Conservation (phyloP, 1,140 invertebrate species). For the Drosophila sproati region DNA sequence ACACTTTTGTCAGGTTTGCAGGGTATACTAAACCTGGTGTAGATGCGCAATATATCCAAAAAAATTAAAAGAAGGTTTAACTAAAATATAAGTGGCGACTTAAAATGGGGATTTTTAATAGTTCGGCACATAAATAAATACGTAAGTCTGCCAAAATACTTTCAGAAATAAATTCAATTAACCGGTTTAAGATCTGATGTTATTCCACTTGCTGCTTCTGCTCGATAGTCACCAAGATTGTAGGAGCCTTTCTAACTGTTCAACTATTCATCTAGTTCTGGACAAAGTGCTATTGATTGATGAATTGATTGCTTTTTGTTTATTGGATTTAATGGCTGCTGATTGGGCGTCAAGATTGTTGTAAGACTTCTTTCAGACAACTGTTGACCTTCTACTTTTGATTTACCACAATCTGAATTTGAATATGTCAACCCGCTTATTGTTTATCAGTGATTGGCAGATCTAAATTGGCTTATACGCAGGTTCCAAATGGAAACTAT, state of each 20-base stretch:
- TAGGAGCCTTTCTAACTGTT: constrained; percentile 51
- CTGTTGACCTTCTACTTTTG: constrained; percentile 38
- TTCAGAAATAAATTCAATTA: constrained; percentile 71
- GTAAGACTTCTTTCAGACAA: constrained; percentile 45
- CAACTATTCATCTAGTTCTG: constrained; percentile 13
- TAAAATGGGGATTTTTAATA: constrained; percentile 12
- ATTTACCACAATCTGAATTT: constrained; percentile 37
- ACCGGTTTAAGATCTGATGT: constrained; percentile 62
- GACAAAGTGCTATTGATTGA: constrained; percentile 70
- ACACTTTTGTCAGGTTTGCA: too few relatives aligned
- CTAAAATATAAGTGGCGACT: constrained; percentile 4
- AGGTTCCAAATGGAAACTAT: background rate
- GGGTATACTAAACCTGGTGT: background rate
- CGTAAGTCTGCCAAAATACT: constrained; percentile 69
- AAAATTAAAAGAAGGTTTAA: background rate
- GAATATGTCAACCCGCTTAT: background rate
- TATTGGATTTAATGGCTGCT: constrained; percentile 49
- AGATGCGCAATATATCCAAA: background rate
- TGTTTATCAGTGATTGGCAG: constrained; percentile 1
- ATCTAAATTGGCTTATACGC: background rate
- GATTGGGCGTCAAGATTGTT: constrained; percentile 35
- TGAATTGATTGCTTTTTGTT: constrained; percentile 66
- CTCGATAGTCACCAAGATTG: constrained; percentile 57
- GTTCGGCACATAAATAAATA: constrained; percentile 42
- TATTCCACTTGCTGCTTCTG: constrained; percentile 19